phyloP scores from a whole-genome alignment of 2,888 invertebrate species.

The Andrena marginata region DNA sequence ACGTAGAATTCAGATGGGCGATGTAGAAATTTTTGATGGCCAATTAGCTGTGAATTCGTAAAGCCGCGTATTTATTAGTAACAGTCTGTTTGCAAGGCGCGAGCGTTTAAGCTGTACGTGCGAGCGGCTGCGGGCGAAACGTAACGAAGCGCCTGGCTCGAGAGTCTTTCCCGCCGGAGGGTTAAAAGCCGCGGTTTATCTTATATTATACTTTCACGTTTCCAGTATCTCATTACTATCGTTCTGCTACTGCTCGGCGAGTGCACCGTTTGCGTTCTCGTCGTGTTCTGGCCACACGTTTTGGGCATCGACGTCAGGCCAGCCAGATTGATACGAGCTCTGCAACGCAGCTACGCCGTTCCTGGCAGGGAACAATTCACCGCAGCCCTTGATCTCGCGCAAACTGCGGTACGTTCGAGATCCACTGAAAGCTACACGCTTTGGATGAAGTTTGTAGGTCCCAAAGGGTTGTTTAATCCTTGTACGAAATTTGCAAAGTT shows the following conservation, averaged over 20 bases:
- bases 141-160: not conserved
- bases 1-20: not conserved
- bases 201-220: conserved; percentile 52
- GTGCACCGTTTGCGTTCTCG: conserved; percentile 90
- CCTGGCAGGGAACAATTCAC: conserved; percentile 91
- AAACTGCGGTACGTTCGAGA: conserved; percentile 85
- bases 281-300: conserved; percentile 92
- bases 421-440: not conserved
- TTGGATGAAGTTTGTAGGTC: too few species aligned
- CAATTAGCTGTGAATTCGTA: conserved; percentile 17
- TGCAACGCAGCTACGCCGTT: conserved; percentile 92
- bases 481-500: too few species aligned
- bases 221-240: conserved; percentile 90
- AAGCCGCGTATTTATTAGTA: conserved; percentile 27
- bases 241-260: conserved; percentile 89
- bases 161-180: too few species aligned
- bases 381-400: conserved; percentile 92
- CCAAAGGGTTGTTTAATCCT: too few species aligned
- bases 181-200: too few species aligned
- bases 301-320: conserved; percentile 90
- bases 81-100: conserved; percentile 29
- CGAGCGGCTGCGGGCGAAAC: conserved; percentile 12
- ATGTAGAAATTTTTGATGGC: not conserved
- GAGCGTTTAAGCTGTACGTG: conserved; percentile 4
- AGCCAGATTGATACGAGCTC: conserved; percentile 89